A percentile compares a stretch with the other conserved stretches of the same genome.
These are phyloP conservation scores for Pachyrhynchus sulphureomaculatus DNA, from an alignment of 1,140 invertebrate species.

Conservation along the genomic window DNA sequence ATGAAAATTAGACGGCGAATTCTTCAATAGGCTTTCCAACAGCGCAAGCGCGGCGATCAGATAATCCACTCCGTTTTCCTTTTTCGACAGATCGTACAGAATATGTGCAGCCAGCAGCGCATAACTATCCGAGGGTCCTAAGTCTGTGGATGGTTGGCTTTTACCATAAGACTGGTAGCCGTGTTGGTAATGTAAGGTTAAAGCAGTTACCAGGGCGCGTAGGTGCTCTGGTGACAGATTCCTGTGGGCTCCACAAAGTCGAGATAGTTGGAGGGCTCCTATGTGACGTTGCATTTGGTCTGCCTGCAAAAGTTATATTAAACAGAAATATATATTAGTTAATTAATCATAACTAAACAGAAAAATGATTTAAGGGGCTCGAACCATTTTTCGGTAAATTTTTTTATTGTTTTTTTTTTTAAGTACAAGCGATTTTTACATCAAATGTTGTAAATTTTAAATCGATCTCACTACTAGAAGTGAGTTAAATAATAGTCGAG, in stretches of 20 bases:
- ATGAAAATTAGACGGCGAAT: slow-evolving; percentile 77
- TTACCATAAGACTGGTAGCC: slow-evolving; percentile 53
- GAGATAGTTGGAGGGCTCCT: slow-evolving; percentile 66
- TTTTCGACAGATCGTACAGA: slow-evolving; percentile 68
- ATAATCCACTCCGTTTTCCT: slow-evolving; percentile 59
- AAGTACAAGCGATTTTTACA: no score
- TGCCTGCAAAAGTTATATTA: slow-evolving; percentile 47
- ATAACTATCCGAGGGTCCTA: slow-evolving; percentile 73
- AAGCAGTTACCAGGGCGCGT: slow-evolving; percentile 54
- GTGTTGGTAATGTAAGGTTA: slow-evolving; percentile 58
- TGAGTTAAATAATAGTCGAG: no score
- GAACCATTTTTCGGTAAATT: no score
- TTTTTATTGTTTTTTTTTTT: no score
- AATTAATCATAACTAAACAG: no score
- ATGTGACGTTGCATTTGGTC: slow-evolving; percentile 74
- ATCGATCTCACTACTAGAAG: no score
- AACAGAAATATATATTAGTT: background rate
- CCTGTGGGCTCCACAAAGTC: slow-evolving; percentile 66
- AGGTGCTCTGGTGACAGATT: slow-evolving; percentile 54
- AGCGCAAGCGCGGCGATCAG: slow-evolving; percentile 66
- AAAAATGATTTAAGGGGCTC: no score
- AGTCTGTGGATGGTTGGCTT: slow-evolving; percentile 60
- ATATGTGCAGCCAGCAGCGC: slow-evolving; percentile 75
- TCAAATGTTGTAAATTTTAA: no score
- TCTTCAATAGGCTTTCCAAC: slow-evolving; percentile 67